Evolutionary conservation across 1,140 invertebrate species (phyloP), one percentile per base, ranked within the genome.

Genomic region (Drosophila paulistorum): DNA sequence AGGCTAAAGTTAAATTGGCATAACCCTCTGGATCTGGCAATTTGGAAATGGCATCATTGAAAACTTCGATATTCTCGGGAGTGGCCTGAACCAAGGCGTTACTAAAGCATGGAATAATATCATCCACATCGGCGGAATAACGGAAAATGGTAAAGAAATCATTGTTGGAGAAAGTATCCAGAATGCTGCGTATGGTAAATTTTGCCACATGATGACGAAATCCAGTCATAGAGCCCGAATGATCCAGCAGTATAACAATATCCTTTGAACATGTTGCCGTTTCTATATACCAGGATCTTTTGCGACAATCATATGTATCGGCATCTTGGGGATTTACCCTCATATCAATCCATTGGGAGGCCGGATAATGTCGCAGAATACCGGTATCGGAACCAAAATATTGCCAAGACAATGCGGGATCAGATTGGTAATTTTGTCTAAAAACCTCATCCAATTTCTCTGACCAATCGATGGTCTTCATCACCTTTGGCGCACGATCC

Each of bases 261-360:
- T 99, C 98, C 93, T 99, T 99, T 9, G 98, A 98, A 78, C 98
- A 98, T 0, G 98, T 98, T 0, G 98, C 97, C 1, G 98, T 98
- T 93, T 99, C 96, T 71, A 99, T 98, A 92, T 98, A 99, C 97
- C 98, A 98, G 23, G 96, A 96, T 55, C 96, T 93, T 14, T 96
- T 95, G 9, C 98, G 94, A 81, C 97, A 98, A 87, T 98, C 97
- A 86, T 97, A 98, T 1, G 95, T 92, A 90, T 96, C 96, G 7
- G 94, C 93, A 41, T 93, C 77, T 0, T 92, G 89, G 10, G 93
- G 93, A 0, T 87, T 82, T 2, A 39, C 92, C 71, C 60, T 92
- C 76, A 45, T 90, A 85, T 95, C 95, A 94, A 42, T 93, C 94
- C 93, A 92, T 37, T 92, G 91, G 6, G 77, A 63, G 6, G 95